phyloP scores from a whole-genome alignment of 1,140 invertebrate species.

The Cyphomyrmex costatus region DNA sequence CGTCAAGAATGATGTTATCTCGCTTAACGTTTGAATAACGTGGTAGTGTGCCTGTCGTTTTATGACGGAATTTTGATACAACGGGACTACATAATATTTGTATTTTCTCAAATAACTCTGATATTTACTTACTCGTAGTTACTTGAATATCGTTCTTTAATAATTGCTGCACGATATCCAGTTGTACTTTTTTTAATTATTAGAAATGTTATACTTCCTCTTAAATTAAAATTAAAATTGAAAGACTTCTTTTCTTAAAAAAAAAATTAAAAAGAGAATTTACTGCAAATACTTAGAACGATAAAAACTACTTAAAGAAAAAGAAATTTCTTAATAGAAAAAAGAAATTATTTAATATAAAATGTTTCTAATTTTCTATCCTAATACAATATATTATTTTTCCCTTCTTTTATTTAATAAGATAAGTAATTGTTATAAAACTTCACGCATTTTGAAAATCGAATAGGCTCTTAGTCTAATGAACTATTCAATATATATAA shows the following conservation, averaged over 20 bases:
- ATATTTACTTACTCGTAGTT: background rate
- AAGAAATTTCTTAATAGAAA: background rate
- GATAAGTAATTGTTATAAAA: too few species aligned
- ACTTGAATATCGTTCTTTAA: background rate
- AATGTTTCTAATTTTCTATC: background rate
- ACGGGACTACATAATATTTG: background rate
- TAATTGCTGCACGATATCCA: background rate
- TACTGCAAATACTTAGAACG: background rate
- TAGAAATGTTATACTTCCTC: background rate
- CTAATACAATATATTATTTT: background rate
- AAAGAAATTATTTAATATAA: background rate
- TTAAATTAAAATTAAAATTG: background rate
- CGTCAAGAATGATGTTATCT: background rate
- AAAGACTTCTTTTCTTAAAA: background rate
- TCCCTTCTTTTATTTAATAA: background rate
- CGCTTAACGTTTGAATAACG: background rate
- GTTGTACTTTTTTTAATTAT: background rate
- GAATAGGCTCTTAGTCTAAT: background rate
- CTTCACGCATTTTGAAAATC: background rate
- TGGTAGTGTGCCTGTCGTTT: background rate
- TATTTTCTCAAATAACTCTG: background rate
- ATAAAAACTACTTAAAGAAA: background rate
- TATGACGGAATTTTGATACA: background rate
- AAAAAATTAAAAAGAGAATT: background rate
- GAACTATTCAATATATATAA: background rate